A percentile compares a stretch with the other conserved stretches of the same genome.
Conservation (phyloP, 2,797 vertebrate genomes). For the Syncerus caffer region DNA sequence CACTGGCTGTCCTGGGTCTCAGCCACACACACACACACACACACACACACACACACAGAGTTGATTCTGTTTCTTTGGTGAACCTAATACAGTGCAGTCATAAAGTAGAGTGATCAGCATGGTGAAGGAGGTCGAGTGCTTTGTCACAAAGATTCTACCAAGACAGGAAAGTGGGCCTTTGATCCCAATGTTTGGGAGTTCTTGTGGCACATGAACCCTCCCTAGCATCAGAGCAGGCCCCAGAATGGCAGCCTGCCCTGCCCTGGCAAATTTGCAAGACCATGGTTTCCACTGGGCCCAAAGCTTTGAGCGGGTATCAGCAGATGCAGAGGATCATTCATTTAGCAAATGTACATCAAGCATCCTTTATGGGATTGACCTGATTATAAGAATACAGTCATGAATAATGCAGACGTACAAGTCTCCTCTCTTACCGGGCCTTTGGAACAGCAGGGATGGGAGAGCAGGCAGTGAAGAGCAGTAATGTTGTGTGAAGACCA, state of each 20-base stretch:
- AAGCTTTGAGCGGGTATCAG: neutral
- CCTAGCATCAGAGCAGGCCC: neutral
- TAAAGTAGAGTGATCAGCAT: neutral
- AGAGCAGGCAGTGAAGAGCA: neutral
- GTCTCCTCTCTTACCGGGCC: neutral
- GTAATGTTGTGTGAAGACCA: neutral
- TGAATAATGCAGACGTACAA: neutral
- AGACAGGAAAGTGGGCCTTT: neutral
- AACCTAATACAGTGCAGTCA: neutral
- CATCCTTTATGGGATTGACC: neutral
- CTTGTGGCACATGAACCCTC: neutral
- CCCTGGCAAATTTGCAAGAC: neutral
- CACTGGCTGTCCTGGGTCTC: neutral
- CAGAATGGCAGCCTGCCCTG: neutral
- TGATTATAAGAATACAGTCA: neutral
- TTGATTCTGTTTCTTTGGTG: neutral
- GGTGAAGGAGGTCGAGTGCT: neutral
- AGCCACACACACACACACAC: neutral
- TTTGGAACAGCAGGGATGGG: neutral
- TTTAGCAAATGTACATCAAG: neutral
- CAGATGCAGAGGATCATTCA: neutral
- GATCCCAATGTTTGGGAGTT: neutral
- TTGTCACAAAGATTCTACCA: neutral
- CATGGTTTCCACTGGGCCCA: neutral
- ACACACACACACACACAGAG: neutral